Evolutionary conservation across 1,140 invertebrate species (phyloP).

Genomic region (Ylistrum balloti): DNA sequence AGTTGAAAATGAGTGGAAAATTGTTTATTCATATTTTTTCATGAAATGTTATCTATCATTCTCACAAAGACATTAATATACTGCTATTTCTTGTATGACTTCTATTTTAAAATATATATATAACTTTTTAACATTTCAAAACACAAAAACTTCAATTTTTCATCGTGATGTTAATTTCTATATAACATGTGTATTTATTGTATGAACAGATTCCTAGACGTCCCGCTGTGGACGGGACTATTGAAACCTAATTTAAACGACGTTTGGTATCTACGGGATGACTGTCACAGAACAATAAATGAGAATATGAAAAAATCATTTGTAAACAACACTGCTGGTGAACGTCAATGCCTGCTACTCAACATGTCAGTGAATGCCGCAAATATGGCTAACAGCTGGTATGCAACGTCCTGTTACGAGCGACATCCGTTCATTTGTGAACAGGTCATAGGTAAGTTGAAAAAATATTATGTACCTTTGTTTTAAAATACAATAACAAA

Average conservation of each 20-base stretch:
- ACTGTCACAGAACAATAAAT: background rate
- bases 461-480: too few relatives aligned
- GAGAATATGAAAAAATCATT: background rate
- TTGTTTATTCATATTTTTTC: too few relatives aligned
- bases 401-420: background rate
- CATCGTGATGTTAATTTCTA: too few relatives aligned
- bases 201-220: background rate
- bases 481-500: too few relatives aligned
- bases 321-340: background rate
- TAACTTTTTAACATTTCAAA: too few relatives aligned
- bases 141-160: too few relatives aligned
- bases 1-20: too few relatives aligned
- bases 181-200: too few relatives aligned
- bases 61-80: too few relatives aligned
- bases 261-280: background rate
- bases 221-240: background rate
- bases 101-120: too few relatives aligned
- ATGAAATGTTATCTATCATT: too few relatives aligned
- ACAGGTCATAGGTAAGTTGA: background rate
- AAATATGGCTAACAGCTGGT: background rate
- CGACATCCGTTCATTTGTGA: background rate
- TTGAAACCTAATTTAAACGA: constrained; percentile 23
- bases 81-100: too few relatives aligned
- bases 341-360: background rate
- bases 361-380: background rate